These are phyloP conservation scores for Drosophila macrothrix DNA, from an alignment of 2,888 invertebrate genomes.

Conservation along the genomic window DNA sequence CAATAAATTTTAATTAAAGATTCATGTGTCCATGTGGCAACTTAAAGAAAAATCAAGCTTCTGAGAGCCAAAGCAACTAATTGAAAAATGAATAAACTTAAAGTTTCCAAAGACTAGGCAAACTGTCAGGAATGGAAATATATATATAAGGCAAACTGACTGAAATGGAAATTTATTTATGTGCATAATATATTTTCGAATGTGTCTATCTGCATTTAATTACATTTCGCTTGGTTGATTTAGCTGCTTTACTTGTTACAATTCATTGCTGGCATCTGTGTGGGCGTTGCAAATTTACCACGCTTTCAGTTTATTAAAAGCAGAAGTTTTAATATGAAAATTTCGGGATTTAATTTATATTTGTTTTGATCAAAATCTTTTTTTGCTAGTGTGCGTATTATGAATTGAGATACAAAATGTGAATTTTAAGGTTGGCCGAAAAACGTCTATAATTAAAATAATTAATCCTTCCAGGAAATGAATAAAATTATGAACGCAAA, in stretches of 20 bases:
- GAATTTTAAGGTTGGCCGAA: neutral
- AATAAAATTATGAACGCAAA: neutral
- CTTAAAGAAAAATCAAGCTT: neutral
- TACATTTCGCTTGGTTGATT: constrained; percentile 41
- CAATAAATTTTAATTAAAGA: constrained; percentile 47
- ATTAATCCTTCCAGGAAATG: neutral
- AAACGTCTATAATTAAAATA: neutral
- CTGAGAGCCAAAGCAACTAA: neutral
- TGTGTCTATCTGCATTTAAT: constrained; percentile 50
- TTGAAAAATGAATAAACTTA: neutral
- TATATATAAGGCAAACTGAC: neutral
- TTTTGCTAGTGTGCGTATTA: neutral
- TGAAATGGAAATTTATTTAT: constrained; percentile 1
- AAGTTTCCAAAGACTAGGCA: neutral
- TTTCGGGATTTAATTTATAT: neutral
- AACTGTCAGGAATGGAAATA: neutral
- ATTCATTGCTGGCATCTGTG: constrained; percentile 47
- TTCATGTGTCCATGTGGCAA: neutral
- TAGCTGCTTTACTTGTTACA: constrained; percentile 48
- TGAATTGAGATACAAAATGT: neutral
- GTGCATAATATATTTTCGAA: constrained; percentile 1
- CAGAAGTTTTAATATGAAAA: neutral
- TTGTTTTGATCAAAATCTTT: neutral
- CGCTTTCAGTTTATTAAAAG: neutral
- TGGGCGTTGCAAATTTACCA: constrained; percentile 36